Evolutionary conservation across 2,797 vertebrate genomes (phyloP).

Genomic region (Potorous gilbertii): DNA sequence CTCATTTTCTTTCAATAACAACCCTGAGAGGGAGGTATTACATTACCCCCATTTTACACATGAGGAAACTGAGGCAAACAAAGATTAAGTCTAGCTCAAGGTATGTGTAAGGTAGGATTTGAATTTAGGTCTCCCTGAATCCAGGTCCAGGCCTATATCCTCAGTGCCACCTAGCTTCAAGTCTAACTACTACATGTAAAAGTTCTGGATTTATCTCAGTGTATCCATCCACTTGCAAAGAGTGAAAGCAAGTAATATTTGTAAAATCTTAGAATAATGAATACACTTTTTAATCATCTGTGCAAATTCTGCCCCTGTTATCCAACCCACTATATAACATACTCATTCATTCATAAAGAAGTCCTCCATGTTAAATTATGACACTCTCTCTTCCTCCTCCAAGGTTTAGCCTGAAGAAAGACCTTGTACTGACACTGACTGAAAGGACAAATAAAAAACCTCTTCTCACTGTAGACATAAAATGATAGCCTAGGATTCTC

Average conservation of each 20-base stretch:
- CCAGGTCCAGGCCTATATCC: background rate
- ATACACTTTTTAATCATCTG: constrained; percentile 6
- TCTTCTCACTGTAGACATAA: background rate
- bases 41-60: background rate
- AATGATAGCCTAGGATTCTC: constrained; percentile 15
- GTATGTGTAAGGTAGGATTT: background rate
- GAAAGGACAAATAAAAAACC: constrained; percentile 16
- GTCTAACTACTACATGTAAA: background rate
- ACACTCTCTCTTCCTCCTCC: constrained; percentile 48
- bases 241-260: constrained; percentile 8
- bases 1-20: background rate
- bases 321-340: background rate
- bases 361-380: constrained; percentile 25
- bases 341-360: background rate
- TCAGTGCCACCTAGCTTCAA: background rate
- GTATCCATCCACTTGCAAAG: background rate
- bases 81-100: background rate
- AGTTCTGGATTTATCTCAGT: constrained; percentile 8
- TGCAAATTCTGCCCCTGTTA: constrained; percentile 21
- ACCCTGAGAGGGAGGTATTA: background rate
- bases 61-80: background rate
- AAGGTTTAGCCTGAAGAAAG: constrained; percentile 49
- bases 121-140: background rate
- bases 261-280: constrained; percentile 41
- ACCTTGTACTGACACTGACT: background rate